Evolutionary conservation across 1,140 invertebrate species (phyloP), one percentile per base, ranked within the genome.

Genomic region (Drosophila repleta): DNA sequence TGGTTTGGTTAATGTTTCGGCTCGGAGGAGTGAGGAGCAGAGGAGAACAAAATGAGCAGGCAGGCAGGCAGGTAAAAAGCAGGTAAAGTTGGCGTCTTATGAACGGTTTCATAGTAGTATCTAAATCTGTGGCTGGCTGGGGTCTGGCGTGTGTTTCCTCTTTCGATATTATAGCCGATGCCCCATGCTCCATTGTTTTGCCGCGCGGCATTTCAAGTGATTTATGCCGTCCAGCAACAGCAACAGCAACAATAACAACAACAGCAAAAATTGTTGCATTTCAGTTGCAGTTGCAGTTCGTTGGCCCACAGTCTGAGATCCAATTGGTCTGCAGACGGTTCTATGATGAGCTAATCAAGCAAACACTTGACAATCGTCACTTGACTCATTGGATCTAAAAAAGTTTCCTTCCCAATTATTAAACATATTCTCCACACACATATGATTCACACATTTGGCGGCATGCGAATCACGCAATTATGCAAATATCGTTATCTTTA

Each of bases 381-480:
- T 81, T 81, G 74, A 77, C 55, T 82, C 74, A 82, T 75, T 49
- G 55, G 21, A 29, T 53, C 45, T 48, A n/a, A 13, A 15, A 45
- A 45, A 20, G 43, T 11, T 18, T 43, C 45, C 11, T 21, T 21
- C 64, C 0, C 2, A 29, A 29, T 53, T 46, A 45, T 32, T 39
- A 48, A 24, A 49, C 18, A 55, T 66, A 57, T 73, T 62, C 52
- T 57, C 21, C 52, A 37, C 56, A 51, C 20, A 32, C 56, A 51
- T 15, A 60, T 60, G 81, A 85, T 87, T 85, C 81, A 83, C 60
- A 32, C 57, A 69, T 66, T 66, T 66, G 72, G 67, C 43, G 70
- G 74, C 49, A 85, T 85, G 77, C 81, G 66, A 85, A 85, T 85
- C 81, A 85, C 81, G 82, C 74, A 85, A 85, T 81, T 85, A 85